These are phyloP conservation scores for Ladona fulva DNA, from an alignment of 1,140 invertebrate genomes.

Conservation along the genomic window DNA sequence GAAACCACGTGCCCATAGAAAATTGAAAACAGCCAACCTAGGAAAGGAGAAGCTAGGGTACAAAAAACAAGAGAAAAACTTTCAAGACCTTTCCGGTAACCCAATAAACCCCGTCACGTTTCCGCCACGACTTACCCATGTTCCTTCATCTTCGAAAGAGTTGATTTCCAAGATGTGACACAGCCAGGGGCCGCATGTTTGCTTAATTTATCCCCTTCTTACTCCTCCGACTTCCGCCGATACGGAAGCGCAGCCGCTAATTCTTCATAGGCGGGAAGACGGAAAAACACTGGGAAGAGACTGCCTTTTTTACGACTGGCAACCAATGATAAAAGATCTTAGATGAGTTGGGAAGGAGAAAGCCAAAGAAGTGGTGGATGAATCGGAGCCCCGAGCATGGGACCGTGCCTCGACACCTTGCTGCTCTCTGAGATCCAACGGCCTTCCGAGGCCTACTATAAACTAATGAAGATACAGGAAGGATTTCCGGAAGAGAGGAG, in stretches of 20 bases:
- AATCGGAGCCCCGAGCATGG: not conserved
- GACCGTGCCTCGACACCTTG: not conserved
- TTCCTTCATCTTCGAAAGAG: conserved; percentile 5
- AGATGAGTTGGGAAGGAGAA: not conserved
- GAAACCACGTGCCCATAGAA: no score
- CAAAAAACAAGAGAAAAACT: no score
- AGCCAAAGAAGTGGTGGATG: not conserved
- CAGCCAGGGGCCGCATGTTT: not conserved
- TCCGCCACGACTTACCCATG: not conserved
- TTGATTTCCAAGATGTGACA: conserved; percentile 1
- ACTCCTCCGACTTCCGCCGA: not conserved
- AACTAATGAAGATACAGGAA: conserved; percentile 7
- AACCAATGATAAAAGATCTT: not conserved
- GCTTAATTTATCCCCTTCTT: not conserved
- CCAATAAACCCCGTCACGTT: not conserved
- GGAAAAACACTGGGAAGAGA: not conserved
- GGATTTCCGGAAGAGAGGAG: not conserved
- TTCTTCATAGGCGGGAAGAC: not conserved
- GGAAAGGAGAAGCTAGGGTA: no score
- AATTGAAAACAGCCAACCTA: no score
- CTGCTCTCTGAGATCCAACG: not conserved
- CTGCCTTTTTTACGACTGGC: not conserved
- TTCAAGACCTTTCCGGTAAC: no score
- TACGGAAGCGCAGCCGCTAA: not conserved
- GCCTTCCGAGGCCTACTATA: not conserved